A percentile compares a stretch with the other conserved stretches of the same genome.
Conservation (phyloP, 2,797 vertebrate genomes). For the Rhodeus uyekii region DNA sequence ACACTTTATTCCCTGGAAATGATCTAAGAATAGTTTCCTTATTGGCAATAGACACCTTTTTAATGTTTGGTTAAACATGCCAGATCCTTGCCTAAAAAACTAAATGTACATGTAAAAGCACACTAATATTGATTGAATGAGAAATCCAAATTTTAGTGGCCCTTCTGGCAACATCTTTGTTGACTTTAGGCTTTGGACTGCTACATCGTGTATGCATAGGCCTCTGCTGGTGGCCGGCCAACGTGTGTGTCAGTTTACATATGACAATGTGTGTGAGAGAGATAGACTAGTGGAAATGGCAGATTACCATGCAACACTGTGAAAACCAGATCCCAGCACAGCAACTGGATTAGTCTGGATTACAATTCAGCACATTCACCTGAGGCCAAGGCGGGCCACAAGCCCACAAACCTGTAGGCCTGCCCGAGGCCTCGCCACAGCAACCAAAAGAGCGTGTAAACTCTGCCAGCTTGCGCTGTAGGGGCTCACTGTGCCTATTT, state of each 20-base stretch:
- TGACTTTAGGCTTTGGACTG: slow-evolving; percentile 29
- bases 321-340: slow-evolving; percentile 72
- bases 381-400: slow-evolving; percentile 61
- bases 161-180: not conserved
- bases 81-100: not conserved
- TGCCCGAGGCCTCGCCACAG: not conserved
- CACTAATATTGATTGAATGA: not conserved
- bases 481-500: slow-evolving; percentile 56
- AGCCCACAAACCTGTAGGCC: slow-evolving; percentile 22
- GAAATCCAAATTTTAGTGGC: not conserved
- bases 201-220: slow-evolving; percentile 6
- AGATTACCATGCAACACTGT: slow-evolving; percentile 68
- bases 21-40: not conserved
- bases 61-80: not conserved
- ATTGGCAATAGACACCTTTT: not conserved
- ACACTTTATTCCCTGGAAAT: not conserved
- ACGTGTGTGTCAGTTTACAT: slow-evolving; percentile 19
- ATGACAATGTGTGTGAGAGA: slow-evolving; percentile 12
- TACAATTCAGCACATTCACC: slow-evolving; percentile 79
- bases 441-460: not conserved
- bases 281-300: slow-evolving; percentile 58
- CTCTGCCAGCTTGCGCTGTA: slow-evolving; percentile 54
- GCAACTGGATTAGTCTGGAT: slow-evolving; percentile 81
- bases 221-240: slow-evolving; percentile 42
- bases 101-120: not conserved